Evolutionary conservation across 2,888 invertebrate species (phyloP), one percentile per base, ranked within the genome.

Genomic region (Nomada flava): DNA sequence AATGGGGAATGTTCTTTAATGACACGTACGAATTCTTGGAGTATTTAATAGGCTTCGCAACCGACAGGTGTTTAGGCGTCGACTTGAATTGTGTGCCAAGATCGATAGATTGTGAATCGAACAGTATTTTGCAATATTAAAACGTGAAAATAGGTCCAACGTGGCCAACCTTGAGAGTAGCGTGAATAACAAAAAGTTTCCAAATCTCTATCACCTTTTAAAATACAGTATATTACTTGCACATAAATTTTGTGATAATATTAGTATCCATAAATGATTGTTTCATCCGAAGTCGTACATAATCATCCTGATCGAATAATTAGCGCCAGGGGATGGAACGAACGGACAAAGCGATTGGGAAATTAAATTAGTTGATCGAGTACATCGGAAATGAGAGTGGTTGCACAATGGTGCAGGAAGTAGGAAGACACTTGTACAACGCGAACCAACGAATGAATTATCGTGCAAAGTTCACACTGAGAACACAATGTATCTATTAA

Each of bases 301-400:
- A 52, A 67, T 26, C 60, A 18, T 4, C 36, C 7, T n/a, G 0
- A 29, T 2, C 9, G n/a, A n/a, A 0, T 55, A 59, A 69, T 63
- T 47, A 36, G 20, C 7, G 7, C n/a, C 0, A 11, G 36, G 3
- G 15, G 11, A 42, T 44, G 20, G 13, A 1, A 23, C 23, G 47
- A 0, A 36, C 47, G 13, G 15, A 7, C 0, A 18, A 50, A 10
- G 4, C 9, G 9, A 3, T 10, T n/a, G 47, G 36, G 2, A 64
- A 68, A 71, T 72, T 47, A 2, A 3, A 47, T 57, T 53, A 63
- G 20, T 77, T 77, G 47, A 36, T 10, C 44, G n/a, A 59, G 42
- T n/a, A 10, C 18, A 67, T 63, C 63, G 82, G 73, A 79, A 84
- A 79, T 83, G 83, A 89, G 87, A 88, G 86, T 77, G 53, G 70